Percentiles rank a stretch among this genome's conserved stretches.
Evolutionary conservation across 2,113 vertebrate species (phyloP).

Genomic region (Lepisosteus osseus): DNA sequence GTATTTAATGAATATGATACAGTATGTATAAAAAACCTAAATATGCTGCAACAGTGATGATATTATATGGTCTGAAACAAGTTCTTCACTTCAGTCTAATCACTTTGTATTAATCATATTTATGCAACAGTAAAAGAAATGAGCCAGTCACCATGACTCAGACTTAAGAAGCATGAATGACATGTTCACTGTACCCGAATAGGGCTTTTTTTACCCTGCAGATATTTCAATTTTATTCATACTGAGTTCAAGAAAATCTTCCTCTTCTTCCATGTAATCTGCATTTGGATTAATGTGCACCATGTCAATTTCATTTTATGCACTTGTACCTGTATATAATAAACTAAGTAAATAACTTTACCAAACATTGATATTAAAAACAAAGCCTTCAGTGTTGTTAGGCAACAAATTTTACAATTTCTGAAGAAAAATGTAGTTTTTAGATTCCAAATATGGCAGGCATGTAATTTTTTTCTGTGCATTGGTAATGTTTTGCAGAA

Average conservation of each 20-base stretch:
- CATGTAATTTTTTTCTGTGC: too few species aligned
- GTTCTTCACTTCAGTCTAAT: not conserved
- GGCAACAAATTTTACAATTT: too few species aligned
- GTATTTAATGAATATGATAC: too few species aligned
- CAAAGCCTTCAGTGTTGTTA: too few species aligned
- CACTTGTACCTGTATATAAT: too few species aligned
- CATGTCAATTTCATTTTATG: too few species aligned
- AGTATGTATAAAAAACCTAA: not conserved
- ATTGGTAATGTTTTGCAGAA: too few species aligned
- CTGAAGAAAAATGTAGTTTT: too few species aligned
- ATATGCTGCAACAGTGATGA: not conserved
- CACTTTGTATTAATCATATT: constrained; percentile 2
- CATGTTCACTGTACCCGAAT: too few species aligned
- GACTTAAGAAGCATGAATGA: constrained; percentile 21
- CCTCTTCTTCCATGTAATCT: not conserved
- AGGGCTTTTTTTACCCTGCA: not conserved
- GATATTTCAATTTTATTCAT: not conserved
- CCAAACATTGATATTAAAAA: too few species aligned
- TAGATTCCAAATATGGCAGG: too few species aligned
- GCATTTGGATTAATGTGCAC: not conserved
- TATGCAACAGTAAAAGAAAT: not conserved
- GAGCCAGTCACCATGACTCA: constrained; percentile 36
- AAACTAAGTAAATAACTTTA: too few species aligned
- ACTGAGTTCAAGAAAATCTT: not conserved
- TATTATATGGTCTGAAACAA: not conserved